These are phyloP conservation scores for Steatocranus sp. DNA, from an alignment of 2,797 vertebrate genomes.

Conservation along the genomic window DNA sequence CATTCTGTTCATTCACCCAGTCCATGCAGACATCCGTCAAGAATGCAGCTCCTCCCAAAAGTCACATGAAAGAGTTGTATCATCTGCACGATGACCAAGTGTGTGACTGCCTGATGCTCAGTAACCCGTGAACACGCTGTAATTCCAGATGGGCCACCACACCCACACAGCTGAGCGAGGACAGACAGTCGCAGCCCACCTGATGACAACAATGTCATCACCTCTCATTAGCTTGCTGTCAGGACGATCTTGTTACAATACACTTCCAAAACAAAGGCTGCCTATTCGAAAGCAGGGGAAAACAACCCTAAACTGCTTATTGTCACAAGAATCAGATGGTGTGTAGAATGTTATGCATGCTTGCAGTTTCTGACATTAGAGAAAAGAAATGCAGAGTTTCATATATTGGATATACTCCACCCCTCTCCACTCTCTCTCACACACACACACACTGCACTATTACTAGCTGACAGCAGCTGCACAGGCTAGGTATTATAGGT, in stretches of 20 bases:
- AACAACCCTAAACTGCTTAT: not conserved
- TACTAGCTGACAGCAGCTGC: conserved; percentile 40
- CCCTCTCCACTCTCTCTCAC: not conserved
- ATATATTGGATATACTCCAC: not conserved
- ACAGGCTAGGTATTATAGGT: not conserved
- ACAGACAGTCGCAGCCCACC: conserved; percentile 8
- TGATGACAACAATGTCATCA: conserved; percentile 14
- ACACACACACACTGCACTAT: rapidly evolving
- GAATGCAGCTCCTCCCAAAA: not conserved
- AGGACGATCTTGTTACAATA: not conserved
- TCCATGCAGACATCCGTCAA: not conserved
- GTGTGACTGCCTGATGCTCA: not conserved
- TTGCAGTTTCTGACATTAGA: not conserved
- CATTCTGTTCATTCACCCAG: not conserved
- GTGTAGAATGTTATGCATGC: not conserved
- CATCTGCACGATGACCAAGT: not conserved
- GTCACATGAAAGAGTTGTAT: not conserved
- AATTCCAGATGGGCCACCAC: conserved; percentile 46
- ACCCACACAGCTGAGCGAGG: conserved; percentile 9
- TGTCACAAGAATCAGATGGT: not conserved
- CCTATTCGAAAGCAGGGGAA: not conserved
- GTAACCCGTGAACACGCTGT: conserved; percentile 23
- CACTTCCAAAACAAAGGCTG: not conserved
- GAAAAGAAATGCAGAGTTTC: not conserved
- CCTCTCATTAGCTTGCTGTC: not conserved